Conservation (phyloP, 92 coral and sea anemone genomes). For the Umimayanthus chanpuru region DNA sequence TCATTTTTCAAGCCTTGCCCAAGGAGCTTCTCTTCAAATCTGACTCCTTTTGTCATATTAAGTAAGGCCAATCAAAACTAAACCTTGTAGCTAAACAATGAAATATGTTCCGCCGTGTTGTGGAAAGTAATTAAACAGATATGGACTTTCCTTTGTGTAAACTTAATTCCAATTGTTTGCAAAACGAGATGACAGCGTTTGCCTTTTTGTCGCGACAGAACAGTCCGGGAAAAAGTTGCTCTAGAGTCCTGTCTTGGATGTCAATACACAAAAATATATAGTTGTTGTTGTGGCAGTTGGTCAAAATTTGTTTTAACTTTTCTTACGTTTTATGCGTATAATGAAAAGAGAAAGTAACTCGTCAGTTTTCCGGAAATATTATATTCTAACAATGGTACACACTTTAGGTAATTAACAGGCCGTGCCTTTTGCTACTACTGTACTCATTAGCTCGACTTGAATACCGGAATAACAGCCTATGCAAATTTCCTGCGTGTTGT, state of each 20-base stretch:
- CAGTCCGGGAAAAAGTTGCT: not conserved
- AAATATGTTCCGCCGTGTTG: not conserved
- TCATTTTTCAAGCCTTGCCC: not conserved
- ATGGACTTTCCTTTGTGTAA: constrained; percentile 5
- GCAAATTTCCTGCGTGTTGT: not conserved
- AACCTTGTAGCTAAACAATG: constrained; percentile 30
- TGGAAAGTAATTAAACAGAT: constrained; percentile 21
- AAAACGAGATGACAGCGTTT: constrained; percentile 16
- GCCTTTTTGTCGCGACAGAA: not conserved
- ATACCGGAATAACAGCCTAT: constrained; percentile 9
- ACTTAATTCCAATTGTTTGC: constrained; percentile 17
- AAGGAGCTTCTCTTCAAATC: not conserved
- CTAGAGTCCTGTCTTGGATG: not conserved
- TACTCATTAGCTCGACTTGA: not conserved
- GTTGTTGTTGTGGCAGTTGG: not conserved
- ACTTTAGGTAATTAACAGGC: constrained; percentile 2
- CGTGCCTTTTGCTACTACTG: not conserved
- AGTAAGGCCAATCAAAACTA: constrained; percentile 17
- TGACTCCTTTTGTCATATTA: constrained; percentile 10
- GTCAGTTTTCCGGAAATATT: not conserved
- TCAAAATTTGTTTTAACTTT: not conserved
- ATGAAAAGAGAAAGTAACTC: not conserved
- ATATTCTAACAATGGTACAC: constrained; percentile 3
- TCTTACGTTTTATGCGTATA: not conserved
- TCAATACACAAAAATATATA: not conserved